Percentiles rank a stretch among this genome's conserved stretches.
These are phyloP conservation scores for Eurosta solidaginis DNA, from an alignment of 1,140 invertebrate species.

Conservation along the genomic window DNA sequence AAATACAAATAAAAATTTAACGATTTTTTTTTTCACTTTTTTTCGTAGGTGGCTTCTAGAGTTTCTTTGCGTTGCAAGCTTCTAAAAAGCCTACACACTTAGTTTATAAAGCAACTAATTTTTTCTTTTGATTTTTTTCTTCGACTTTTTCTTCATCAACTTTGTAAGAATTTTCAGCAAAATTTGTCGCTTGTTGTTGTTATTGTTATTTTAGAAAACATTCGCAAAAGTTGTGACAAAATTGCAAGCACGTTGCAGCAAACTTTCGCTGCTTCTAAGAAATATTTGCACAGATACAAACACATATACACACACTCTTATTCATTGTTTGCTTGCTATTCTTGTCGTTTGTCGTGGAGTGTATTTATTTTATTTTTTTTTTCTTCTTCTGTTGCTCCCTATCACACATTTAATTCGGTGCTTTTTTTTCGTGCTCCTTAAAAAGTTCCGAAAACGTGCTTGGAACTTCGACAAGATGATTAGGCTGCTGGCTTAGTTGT, in stretches of 20 bases:
- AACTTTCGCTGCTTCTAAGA: too few species aligned
- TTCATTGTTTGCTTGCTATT: not conserved
- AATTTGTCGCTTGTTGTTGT: not conserved
- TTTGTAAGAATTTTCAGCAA: not conserved
- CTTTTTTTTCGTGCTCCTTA: too few species aligned
- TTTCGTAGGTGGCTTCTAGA: not conserved
- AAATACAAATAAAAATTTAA: not conserved
- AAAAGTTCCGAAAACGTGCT: conserved; percentile 19
- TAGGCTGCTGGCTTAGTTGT: not conserved
- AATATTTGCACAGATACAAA: too few species aligned
- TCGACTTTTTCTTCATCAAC: not conserved
- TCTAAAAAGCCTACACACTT: not conserved
- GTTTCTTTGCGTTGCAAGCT: not conserved
- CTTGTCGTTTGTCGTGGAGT: not conserved
- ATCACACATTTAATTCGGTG: too few species aligned
- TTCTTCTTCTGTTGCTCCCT: not conserved
- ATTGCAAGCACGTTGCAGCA: conserved; percentile 16
- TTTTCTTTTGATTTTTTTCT: not conserved
- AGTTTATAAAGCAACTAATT: not conserved
- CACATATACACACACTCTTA: not conserved
- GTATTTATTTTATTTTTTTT: not conserved
- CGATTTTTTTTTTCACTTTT: not conserved
- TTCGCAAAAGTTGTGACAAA: not conserved
- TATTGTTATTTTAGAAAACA: not conserved
- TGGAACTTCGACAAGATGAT: conserved; percentile 21